Evolutionary conservation across 2,113 vertebrate species (phyloP).

Genomic region (Capreolus pygargus): DNA sequence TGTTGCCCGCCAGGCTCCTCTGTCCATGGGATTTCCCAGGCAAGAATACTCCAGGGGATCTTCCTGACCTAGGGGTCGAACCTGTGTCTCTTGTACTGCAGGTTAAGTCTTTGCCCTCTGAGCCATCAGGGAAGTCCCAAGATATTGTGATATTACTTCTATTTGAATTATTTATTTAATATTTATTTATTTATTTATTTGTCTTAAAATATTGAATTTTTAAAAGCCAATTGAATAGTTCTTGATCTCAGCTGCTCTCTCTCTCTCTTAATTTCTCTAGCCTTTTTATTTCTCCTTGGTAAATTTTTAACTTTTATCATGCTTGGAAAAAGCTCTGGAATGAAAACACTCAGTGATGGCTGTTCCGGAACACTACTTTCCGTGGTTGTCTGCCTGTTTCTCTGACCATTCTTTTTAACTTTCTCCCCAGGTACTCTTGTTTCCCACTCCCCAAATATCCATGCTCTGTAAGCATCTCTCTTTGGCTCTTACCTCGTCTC

Average conservation of each 20-base stretch:
- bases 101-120: background rate
- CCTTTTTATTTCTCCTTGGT: background rate
- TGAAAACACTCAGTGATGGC: background rate
- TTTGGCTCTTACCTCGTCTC: background rate
- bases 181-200: background rate
- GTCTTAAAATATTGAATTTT: background rate
- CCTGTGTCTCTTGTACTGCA: background rate
- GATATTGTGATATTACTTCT: background rate
- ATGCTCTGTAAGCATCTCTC: background rate
- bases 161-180: background rate
- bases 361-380: background rate
- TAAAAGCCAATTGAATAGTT: background rate
- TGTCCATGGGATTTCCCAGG: background rate
- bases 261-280: background rate
- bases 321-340: background rate
- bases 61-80: background rate
- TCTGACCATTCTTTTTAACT: background rate
- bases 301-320: conserved; percentile 30
- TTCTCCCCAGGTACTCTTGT: background rate
- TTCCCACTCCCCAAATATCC: background rate
- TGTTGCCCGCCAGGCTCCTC: background rate
- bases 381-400: background rate
- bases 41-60: background rate
- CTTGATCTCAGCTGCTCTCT: background rate
- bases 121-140: background rate